Evolutionary conservation across 2,888 invertebrate species (phyloP).

Genomic region (Lithosia quadra): DNA sequence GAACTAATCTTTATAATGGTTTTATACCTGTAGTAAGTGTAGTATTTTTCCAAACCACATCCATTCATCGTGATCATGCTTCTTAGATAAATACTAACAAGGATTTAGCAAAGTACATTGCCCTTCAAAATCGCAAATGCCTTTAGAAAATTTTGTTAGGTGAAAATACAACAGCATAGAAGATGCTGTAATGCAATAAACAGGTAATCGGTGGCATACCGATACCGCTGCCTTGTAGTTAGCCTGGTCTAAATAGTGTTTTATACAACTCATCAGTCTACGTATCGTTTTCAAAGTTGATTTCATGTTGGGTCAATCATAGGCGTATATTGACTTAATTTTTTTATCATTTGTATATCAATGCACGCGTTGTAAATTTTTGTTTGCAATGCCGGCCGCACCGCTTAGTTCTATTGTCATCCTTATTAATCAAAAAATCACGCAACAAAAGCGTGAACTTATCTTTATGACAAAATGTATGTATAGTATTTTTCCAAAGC

Average conservation of each 20-base stretch:
- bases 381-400: not conserved
- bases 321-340: too few species aligned
- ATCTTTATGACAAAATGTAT: conserved; percentile 30
- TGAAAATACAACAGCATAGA: not conserved
- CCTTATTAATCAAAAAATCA: conserved; percentile 3
- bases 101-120: not conserved
- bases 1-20: conserved; percentile 7
- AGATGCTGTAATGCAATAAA: not conserved
- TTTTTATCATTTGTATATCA: too few species aligned
- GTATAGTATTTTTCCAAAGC: conserved; percentile 35
- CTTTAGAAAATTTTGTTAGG: not conserved
- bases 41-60: not conserved
- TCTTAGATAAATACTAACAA: not conserved
- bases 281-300: too few species aligned
- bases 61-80: conserved; percentile 1
- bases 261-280: too few species aligned
- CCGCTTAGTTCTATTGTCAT: not conserved
- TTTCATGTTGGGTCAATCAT: too few species aligned
- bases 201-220: too few species aligned
- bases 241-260: too few species aligned
- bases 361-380: not conserved
- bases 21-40: not conserved
- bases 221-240: not conserved
- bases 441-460: conserved; percentile 31
- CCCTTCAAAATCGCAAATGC: not conserved